Base-by-base conservation (phyloP, 1,140 invertebrate species). In the Caenorhabditis briggsae region DNA sequence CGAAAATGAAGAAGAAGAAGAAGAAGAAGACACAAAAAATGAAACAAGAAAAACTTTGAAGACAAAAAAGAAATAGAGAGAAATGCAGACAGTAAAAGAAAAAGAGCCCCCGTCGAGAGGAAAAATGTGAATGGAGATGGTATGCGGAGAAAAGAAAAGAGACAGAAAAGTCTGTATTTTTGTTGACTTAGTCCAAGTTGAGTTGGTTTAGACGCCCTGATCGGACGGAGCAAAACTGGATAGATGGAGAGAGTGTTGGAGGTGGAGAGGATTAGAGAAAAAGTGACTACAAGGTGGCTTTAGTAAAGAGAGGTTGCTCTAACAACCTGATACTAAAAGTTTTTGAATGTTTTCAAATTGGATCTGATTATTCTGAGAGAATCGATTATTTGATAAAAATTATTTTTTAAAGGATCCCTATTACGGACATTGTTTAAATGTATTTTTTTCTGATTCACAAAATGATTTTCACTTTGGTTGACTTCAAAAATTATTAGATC, bases 111-210 rank as follows among this genome's bases (percentile, higher is more conserved):
- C n/a, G n/a, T n/a, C n/a, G 16, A 18, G 23, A 55, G 48, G 16
- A 56, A 20, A 53, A 55, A 59, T 61, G 46, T 12, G 56, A 61
- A 33, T 33, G 20, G 20, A 5, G 56, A 82, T 43, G 53, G 43
- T 58, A 25, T 25, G 25, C 25, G 70, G 16, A 8, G 46, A 55
- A 55, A 33, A 56, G 48, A 53, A 55, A 59, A 61, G 16, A 56
- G 48, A 53, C 20, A 59, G 61, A 82, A 56, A 16, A 11, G 43
- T 58, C 16, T 53, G 43, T 85, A 74, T 50, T 64, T 64, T 50
- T 65, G 14, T 48, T 55, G 55, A 58, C 84, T 41, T 65, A 84
- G 61, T 18, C 25, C 61, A 85, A 85, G 65, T 85, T 70, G n/a
- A 83, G 82, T 83, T 83, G 53, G 18, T 61, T 61, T 61, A 61